phyloP scores from a whole-genome alignment of 2,797 vertebrate species.

The Myotis vivesi region DNA sequence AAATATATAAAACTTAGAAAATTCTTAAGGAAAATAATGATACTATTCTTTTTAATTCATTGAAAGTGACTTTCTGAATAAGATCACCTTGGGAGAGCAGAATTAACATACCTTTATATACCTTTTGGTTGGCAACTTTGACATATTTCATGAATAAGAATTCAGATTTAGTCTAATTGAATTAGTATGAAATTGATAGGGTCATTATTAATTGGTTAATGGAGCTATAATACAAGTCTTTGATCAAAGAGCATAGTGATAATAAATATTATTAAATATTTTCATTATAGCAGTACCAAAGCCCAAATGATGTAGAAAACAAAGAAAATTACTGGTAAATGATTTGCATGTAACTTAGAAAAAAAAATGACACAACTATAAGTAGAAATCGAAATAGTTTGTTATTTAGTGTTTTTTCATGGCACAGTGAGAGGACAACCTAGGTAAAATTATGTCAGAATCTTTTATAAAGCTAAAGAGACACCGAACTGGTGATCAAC shows the following conservation, averaged over 20 bases:
- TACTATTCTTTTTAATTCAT: slow-evolving; percentile 1
- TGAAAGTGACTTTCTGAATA: slow-evolving; percentile 45
- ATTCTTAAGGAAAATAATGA: background rate
- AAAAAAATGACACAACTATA: background rate
- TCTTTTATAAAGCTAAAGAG: background rate
- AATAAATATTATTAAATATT: slow-evolving; percentile 1
- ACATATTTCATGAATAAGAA: slow-evolving; percentile 60
- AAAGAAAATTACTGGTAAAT: background rate
- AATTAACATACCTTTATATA: slow-evolving; percentile 70
- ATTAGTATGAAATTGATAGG: slow-evolving; percentile 73
- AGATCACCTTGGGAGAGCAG: slow-evolving; percentile 50
- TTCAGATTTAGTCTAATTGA: slow-evolving; percentile 61
- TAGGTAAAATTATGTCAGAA: background rate
- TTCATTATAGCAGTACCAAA: background rate
- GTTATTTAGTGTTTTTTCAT: background rate
- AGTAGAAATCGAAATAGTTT: background rate
- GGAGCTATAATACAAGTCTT: slow-evolving; percentile 63
- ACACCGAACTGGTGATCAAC: background rate
- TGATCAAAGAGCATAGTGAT: slow-evolving; percentile 72
- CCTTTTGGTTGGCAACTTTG: slow-evolving; percentile 67
- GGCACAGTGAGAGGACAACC: background rate
- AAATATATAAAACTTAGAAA: slow-evolving; percentile 6
- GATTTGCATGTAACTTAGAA: background rate
- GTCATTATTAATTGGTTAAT: slow-evolving; percentile 77
- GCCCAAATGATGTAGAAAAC: slow-evolving; percentile 23